Conservation (phyloP, 1,140 invertebrate genomes). For the Berghia stephanieae region DNA sequence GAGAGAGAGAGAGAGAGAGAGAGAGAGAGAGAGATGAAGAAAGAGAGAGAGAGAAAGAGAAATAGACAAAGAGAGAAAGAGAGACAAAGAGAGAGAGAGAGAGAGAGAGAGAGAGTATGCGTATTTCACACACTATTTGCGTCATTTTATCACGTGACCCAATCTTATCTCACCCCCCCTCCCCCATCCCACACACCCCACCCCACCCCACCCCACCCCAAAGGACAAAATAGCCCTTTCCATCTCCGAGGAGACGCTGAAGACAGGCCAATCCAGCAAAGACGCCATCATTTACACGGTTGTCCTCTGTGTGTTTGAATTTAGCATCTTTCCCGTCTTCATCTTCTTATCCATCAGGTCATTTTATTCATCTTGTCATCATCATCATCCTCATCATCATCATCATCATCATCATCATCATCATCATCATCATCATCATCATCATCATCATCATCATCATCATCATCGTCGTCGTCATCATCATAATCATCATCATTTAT, state of each 20-base stretch:
- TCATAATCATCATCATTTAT: no score
- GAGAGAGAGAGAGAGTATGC: neutral
- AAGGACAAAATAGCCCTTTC: neutral
- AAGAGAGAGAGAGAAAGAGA: neutral
- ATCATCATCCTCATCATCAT: no score
- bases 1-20: no score
- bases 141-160: neutral
- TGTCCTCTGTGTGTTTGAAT: neutral
- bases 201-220: neutral
- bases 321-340: neutral
- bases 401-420: no score
- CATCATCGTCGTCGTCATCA: neutral
- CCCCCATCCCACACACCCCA: neutral
- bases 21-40: no score
- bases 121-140: neutral
- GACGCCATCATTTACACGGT: neutral
- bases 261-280: no score
- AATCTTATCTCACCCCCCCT: neutral
- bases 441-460: constrained; percentile 22
- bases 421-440: neutral
- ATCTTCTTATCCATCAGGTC: neutral
- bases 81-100: neutral
- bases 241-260: no score
- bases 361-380: no score
- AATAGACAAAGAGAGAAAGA: neutral